Percentiles rank a stretch among this genome's conserved stretches.
Conservation (phyloP, 1,140 invertebrate species). For the Monomorium pharaonis region DNA sequence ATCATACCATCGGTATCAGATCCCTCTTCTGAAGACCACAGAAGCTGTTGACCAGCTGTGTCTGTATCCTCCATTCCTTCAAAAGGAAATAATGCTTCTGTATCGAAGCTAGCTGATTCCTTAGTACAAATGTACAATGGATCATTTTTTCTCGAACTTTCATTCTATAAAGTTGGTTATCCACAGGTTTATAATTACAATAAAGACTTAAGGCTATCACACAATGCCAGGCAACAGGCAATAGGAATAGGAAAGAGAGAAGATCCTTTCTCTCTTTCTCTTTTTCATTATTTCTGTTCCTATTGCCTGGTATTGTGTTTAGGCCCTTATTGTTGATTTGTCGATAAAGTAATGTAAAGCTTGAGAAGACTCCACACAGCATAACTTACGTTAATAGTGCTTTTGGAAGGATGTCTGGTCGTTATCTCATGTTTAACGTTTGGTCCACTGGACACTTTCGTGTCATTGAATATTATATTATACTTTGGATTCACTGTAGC, state of each 20-base stretch:
- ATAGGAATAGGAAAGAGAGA: no score
- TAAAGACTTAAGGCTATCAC: no score
- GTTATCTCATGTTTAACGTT: conserved; percentile 66
- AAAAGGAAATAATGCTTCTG: conserved; percentile 85
- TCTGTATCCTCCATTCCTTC: conserved; percentile 85
- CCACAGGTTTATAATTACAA: neutral
- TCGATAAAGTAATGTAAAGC: neutral
- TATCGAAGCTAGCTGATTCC: conserved; percentile 80
- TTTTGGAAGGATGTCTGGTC: conserved; percentile 61
- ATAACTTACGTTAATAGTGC: conserved; percentile 65
- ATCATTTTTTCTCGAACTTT: conserved; percentile 68
- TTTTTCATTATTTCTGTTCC: no score
- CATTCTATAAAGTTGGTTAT: conserved; percentile 71
- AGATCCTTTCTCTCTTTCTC: no score
- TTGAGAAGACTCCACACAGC: neutral
- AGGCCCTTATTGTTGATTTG: no score
- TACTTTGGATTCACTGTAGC: conserved; percentile 54
- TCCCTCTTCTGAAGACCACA: conserved; percentile 82
- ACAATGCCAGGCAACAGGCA: no score
- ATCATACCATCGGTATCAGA: conserved; percentile 84
- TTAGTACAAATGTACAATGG: conserved; percentile 62
- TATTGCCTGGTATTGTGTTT: no score
- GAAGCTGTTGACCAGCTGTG: conserved; percentile 57
- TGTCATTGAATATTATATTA: conserved; percentile 55
- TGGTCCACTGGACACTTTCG: conserved; percentile 51